These are phyloP conservation scores for Dicycla oo DNA, from an alignment of 2,888 invertebrate species.

Conservation along the genomic window DNA sequence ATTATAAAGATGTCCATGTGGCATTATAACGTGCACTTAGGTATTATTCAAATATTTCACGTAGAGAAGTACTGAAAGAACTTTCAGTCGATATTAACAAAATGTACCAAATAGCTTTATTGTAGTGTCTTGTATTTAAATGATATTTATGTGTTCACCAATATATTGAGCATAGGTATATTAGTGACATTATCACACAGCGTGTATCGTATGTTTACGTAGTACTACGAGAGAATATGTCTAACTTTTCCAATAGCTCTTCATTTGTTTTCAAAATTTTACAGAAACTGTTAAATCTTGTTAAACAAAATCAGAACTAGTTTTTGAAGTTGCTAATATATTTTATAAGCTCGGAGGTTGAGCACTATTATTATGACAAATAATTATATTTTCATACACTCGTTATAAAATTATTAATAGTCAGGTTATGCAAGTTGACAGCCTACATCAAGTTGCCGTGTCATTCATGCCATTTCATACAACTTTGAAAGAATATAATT, in stretches of 20 bases:
- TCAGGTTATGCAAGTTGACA: not conserved
- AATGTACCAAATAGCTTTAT: slow-evolving; percentile 59
- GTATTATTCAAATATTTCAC: slow-evolving; percentile 21
- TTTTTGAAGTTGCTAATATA: slow-evolving; percentile 12
- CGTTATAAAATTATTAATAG: slow-evolving; percentile 3
- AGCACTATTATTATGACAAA: slow-evolving; percentile 4
- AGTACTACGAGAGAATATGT: not conserved
- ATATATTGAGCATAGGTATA: slow-evolving; percentile 22
- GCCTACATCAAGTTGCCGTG: not conserved
- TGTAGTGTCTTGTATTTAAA: slow-evolving; percentile 53
- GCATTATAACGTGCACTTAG: slow-evolving; percentile 30
- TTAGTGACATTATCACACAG: not conserved
- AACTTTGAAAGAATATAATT: not conserved
- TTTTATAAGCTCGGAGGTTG: slow-evolving; percentile 1
- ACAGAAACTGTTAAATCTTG: slow-evolving; percentile 28
- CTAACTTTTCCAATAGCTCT: not conserved
- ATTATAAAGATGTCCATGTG: slow-evolving; percentile 13
- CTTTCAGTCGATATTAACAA: slow-evolving; percentile 40
- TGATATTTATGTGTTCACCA: slow-evolving; percentile 38
- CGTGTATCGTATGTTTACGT: no score
- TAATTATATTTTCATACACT: slow-evolving; percentile 27
- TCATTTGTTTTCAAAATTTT: slow-evolving; percentile 39
- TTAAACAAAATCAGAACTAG: slow-evolving; percentile 18
- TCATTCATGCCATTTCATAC: not conserved
- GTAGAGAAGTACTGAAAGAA: slow-evolving; percentile 14